Evolutionary conservation across 2,113 vertebrate genomes (phyloP), one percentile per base, ranked within the genome.

Genomic region (Progne subis): DNA sequence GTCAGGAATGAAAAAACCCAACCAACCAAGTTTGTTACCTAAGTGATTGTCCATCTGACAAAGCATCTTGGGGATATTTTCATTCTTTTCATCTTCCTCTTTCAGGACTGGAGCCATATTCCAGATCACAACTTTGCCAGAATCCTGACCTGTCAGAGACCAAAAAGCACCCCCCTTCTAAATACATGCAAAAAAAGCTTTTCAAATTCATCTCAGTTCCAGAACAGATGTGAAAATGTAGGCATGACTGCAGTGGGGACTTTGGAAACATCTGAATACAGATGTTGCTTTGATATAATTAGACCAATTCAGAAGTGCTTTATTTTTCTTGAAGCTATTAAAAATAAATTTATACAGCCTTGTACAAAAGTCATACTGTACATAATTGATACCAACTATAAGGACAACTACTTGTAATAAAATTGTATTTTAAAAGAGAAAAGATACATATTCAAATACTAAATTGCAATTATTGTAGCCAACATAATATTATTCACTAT

Each of bases 11-110:
- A 97, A 83, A 50, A 79, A 49, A 12, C 9, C 5, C 72, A 68
- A 28, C 11, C 32, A 60, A 44, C 9, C 84, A 61, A 29, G 77
- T 95, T 92, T 83, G 65, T 94, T 98, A 99, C 99, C 99, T 96
- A 99, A 98, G 96, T 99, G 99, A 98, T 99, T 99, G 99, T 99
- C 99, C 99, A 99, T 99, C 98, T 99, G 99, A 98, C 99, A 99
- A 95, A 99, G 99, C 99, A 99, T 99, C 97, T 99, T 99, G 97
- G 99, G 99, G 96, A 99, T 97, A 97, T 98, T 99, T 93, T 99
- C 99, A 49, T 99, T 99, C 98, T 99, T 99, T 98, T 99, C 99
- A 49, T 99, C 99, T 94, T 99, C 99, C 94, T 99, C 99, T 93
- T 99, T 98, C 91, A 99, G 98, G 94, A 99, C 99, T 69, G 99